A percentile compares a stretch with the other conserved stretches of the same genome.
Conservation (phyloP, 2,888 invertebrate species). For the Strigamia maritima region DNA sequence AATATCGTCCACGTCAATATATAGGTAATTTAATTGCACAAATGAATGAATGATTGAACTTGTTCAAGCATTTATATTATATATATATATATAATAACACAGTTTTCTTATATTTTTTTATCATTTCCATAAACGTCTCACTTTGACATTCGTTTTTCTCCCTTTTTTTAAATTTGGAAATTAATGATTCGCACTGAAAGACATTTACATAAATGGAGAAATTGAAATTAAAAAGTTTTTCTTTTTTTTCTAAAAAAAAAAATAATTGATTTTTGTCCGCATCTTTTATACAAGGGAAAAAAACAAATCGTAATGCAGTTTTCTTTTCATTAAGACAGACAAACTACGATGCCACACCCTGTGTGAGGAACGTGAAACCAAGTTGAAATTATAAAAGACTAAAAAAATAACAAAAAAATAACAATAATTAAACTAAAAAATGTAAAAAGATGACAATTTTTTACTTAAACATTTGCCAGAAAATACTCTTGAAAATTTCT, state of each 20-base stretch:
- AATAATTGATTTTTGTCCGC: neutral
- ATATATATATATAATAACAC: constrained; percentile 11
- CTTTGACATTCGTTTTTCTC: constrained; percentile 1
- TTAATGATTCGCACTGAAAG: constrained; percentile 8
- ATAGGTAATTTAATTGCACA: constrained; percentile 24
- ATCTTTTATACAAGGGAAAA: neutral
- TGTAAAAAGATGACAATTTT: neutral
- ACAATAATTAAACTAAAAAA: neutral
- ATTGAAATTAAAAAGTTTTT: neutral
- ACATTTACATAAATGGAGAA: neutral
- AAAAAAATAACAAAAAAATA: neutral
- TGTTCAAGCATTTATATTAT: constrained; percentile 10
- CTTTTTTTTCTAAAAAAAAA: neutral
- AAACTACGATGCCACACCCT: constrained; percentile 16
- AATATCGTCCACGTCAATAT: constrained; percentile 12
- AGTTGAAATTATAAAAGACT: neutral
- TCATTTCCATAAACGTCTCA: constrained; percentile 8
- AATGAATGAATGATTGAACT: constrained; percentile 17
- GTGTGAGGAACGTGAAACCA: constrained; percentile 9
- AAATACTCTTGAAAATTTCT: neutral
- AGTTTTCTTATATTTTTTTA: neutral
- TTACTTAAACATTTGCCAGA: neutral
- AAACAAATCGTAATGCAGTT: neutral
- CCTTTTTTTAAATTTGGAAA: neutral
- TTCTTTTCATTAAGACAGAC: neutral